Percentiles rank a stretch among this genome's conserved stretches.
Conservation (phyloP, 92 coral and sea anemone species). For the Chrysogorgia sp. region DNA sequence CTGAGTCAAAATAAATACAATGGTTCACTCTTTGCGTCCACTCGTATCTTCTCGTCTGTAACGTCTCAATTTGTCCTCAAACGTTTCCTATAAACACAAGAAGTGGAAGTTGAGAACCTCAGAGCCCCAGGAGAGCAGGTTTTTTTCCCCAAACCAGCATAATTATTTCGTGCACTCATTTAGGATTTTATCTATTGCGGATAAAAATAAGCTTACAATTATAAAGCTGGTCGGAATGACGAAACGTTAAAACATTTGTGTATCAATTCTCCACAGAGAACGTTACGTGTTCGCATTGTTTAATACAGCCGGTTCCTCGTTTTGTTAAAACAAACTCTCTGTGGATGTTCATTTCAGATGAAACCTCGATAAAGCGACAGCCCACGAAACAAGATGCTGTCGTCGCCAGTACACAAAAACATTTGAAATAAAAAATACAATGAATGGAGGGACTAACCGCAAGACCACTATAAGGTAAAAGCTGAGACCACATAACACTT, state of each 20-base stretch:
- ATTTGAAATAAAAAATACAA: neutral
- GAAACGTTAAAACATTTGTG: neutral
- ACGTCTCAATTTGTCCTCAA: neutral
- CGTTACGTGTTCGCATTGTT: neutral
- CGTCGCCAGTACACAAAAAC: neutral
- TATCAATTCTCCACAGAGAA: neutral
- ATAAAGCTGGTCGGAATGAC: neutral
- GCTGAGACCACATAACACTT: neutral
- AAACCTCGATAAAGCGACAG: neutral
- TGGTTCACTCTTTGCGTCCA: neutral
- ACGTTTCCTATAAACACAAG: neutral
- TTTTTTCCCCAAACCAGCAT: neutral
- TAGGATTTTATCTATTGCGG: neutral
- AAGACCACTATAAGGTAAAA: neutral
- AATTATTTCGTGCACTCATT: neutral
- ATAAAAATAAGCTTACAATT: no score
- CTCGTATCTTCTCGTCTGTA: neutral
- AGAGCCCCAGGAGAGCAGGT: neutral
- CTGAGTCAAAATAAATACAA: neutral
- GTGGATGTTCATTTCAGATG: neutral
- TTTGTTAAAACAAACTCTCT: no score
- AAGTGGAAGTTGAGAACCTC: neutral
- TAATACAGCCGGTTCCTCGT: neutral
- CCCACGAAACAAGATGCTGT: neutral
- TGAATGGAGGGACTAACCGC: neutral